Evolutionary conservation across 2,113 vertebrate species (phyloP), one percentile per base, ranked within the genome.

Genomic region (Rhinogobius similis): DNA sequence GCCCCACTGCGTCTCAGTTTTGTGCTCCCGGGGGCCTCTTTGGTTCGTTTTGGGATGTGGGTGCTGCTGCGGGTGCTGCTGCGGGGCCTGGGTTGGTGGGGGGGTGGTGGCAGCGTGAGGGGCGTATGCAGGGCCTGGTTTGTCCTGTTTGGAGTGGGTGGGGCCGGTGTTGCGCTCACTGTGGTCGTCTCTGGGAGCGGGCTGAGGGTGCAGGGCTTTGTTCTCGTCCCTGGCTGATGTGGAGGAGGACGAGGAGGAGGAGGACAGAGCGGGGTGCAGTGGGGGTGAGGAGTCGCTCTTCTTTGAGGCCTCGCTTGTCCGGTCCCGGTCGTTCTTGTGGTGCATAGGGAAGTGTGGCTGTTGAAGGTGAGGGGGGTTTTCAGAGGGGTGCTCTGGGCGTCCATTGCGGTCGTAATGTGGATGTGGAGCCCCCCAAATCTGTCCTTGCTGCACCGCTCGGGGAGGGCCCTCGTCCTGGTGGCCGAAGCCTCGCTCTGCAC

Each of bases 1-100:
- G 3, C 96, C 96, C 96, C 96, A 97, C 46, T 96, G 95, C 1
- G 96, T 97, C 76, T 96, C 96, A 0, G 95, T 97, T 84, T 94
- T 96, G 82, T 93, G 94, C 56, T 97, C 95, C 13, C 95, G 93
- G 3, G 93, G 81, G 16, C 94, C 84, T 90, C 93, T 61, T 87
- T 93, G 81, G 89, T 86, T 91, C 62, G 84, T 50, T 79, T 91
- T 94, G 38, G 88, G 86, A 75, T 93, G 91, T 65, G 89, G 82
- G 73, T 92, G 90, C 43, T 87, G 92, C 62, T 88, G 87, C 48
- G 81, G 86, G n/a, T 52, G 48, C 23, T 55, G 52, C 21, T 24
- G 56, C 1, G 56, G 58, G 4, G 18, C 18, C 21, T 90, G 88
- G 66, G 85, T 20, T 12, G 81, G 77, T 29, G 85, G 74, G n/a